Conservation (phyloP, 2,113 vertebrate genomes). For the Charadrius vociferus region DNA sequence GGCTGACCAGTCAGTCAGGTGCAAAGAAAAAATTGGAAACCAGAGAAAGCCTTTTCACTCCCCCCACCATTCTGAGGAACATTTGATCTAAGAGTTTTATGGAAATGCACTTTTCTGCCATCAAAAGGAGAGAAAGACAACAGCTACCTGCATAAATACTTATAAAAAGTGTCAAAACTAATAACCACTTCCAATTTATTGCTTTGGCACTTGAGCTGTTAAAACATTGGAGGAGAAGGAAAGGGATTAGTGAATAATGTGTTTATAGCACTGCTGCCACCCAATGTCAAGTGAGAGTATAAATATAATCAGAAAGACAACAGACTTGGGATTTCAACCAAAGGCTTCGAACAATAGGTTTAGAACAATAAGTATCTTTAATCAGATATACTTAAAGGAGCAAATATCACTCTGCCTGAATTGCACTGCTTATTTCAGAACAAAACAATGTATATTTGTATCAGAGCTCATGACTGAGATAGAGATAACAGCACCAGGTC, state of each 20-base stretch:
- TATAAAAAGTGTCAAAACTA: conserved; percentile 26
- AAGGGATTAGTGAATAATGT: conserved; percentile 37
- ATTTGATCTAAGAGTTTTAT: background rate
- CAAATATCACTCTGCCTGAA: background rate
- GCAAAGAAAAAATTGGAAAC: background rate
- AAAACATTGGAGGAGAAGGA: background rate
- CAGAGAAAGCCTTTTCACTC: background rate
- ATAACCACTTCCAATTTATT: background rate
- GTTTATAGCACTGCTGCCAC: conserved; percentile 68
- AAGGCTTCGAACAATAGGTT: conserved; percentile 35
- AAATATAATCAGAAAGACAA: conserved; percentile 65
- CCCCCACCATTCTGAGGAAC: background rate
- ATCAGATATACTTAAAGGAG: conserved; percentile 48
- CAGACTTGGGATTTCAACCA: conserved; percentile 64
- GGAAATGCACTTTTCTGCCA: background rate
- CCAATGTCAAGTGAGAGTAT: conserved; percentile 59
- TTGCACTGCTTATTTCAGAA: background rate
- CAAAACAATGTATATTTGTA: background rate
- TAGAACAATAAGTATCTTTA: conserved; percentile 69
- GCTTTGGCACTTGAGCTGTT: conserved; percentile 55
- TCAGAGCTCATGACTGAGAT: background rate
- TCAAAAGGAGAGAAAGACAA: conserved; percentile 11
- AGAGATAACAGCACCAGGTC: background rate
- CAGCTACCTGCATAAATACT: conserved; percentile 2
- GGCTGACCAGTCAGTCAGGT: background rate